Base-by-base conservation (phyloP, 2,888 invertebrate genomes). In the Gymnocheta viridis region DNA sequence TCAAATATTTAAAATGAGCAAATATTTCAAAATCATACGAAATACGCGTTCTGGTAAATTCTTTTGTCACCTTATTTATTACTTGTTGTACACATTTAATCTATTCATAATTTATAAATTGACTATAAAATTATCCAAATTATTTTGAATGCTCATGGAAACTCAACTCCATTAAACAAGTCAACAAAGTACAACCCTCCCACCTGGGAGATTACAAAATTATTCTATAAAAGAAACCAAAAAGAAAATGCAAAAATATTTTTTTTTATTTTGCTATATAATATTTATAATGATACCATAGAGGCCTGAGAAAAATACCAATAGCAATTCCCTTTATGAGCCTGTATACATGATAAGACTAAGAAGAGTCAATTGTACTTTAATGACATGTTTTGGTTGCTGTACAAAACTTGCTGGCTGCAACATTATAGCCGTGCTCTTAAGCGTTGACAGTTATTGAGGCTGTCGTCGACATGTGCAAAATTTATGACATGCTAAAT, bases 281-380 rank as follows among this genome's bases (percentile, higher is more conserved):
- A 64, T 56, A 29, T 60, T 35, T 88, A 87, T 90, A 89, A 89
- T 88, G 88, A 89, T 87, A 88, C 89, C 90, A 86, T 83, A 56
- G 90, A 89, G 89, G 86, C 88, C 88, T 86, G 5, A 51, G 14
- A n/a, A 79, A 47, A 88, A 89, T 62, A 81, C 69, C 86, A 78
- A 69, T 70, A 82, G 81, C 89, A 90, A 90, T 90, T 91, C 90
- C 91, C 90, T 90, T 90, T 91, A 90, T 85, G 86, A 80, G 85
- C 76, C 44, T 38, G 70, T 44, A 35, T n/a, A 17, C 35, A 47
- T 38, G 51, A 58, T 19, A 35, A 67, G 54, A n/a, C n/a, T 29
- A 19, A 38, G 44, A 73, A 60, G 47, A 82, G 74, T 82, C 69
- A 69, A 69, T 69, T 62, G 47, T 76, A n/a, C 24, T 64, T 62